Conservation (phyloP, 1,140 invertebrate species). For the Melanaphis sacchari region DNA sequence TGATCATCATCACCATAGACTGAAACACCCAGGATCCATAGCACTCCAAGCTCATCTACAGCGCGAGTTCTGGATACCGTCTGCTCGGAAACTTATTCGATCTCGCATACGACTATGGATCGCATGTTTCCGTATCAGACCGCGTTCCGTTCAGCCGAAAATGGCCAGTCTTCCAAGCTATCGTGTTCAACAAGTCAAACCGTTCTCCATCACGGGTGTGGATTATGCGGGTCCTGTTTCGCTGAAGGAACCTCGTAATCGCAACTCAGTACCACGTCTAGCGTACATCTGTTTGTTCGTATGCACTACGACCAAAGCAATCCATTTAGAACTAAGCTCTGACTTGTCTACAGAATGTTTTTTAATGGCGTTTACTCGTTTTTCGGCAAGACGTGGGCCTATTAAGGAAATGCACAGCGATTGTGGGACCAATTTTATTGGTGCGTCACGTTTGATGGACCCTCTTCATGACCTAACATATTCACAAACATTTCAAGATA, state of each 20-base stretch:
- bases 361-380: constrained; percentile 62
- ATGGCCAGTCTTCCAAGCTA: too few species aligned
- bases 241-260: constrained; percentile 57
- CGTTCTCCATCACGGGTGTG: too few species aligned
- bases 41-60: constrained; percentile 1
- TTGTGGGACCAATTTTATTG: too few species aligned
- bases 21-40: constrained; percentile 9
- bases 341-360: constrained; percentile 61
- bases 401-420: constrained; percentile 54
- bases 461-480: constrained; percentile 57
- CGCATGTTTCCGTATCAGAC: not conserved
- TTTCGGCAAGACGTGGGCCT: constrained; percentile 61
- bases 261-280: constrained; percentile 59
- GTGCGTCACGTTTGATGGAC: too few species aligned
- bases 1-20: not conserved
- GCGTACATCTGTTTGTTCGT: constrained; percentile 61
- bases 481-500: not conserved
- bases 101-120: not conserved
- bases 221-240: too few species aligned
- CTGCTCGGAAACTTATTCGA: not conserved
- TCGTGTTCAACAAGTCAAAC: too few species aligned
- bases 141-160: too few species aligned
- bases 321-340: constrained; percentile 62
- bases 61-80: constrained; percentile 46
- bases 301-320: constrained; percentile 61